phyloP scores from a whole-genome alignment of 1,140 invertebrate genomes.

The Ips typographus region DNA sequence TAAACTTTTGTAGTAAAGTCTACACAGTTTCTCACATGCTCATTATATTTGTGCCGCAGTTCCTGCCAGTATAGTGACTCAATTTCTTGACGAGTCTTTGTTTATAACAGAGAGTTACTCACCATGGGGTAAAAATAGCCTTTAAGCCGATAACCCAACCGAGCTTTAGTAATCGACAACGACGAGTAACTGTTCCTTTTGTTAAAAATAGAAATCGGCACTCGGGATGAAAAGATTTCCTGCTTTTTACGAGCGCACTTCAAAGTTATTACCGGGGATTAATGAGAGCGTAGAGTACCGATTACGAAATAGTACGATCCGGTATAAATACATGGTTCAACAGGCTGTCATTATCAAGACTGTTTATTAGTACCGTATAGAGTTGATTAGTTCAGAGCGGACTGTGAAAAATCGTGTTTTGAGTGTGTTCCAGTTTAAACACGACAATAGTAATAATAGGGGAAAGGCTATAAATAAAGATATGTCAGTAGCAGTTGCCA shows the following conservation, averaged over 20 bases:
- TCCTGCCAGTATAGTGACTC: too few relatives aligned
- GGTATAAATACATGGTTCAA: neutral
- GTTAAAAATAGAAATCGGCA: conserved; percentile 16
- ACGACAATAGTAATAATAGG: too few relatives aligned
- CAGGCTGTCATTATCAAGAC: neutral
- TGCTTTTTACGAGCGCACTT: conserved; percentile 13
- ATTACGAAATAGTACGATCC: neutral
- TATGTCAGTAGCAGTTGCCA: too few relatives aligned
- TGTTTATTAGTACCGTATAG: too few relatives aligned
- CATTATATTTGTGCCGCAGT: too few relatives aligned
- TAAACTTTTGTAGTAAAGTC: too few relatives aligned
- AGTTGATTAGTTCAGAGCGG: too few relatives aligned
- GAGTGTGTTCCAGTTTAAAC: too few relatives aligned
- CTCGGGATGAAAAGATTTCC: conserved; percentile 6
- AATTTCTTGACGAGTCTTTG: neutral
- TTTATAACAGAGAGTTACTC: neutral
- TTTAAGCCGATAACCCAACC: neutral
- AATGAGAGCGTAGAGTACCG: conserved; percentile 1
- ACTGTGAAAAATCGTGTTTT: too few relatives aligned
- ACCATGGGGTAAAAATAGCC: neutral
- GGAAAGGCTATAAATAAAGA: too few relatives aligned
- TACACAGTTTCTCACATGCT: too few relatives aligned
- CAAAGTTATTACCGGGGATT: conserved; percentile 9
- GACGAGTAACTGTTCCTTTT: conserved; percentile 3
- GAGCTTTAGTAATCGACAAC: conserved; percentile 9